These are phyloP conservation scores for Charaxes varanes DNA, from an alignment of 1,140 invertebrate genomes.

Conservation along the genomic window DNA sequence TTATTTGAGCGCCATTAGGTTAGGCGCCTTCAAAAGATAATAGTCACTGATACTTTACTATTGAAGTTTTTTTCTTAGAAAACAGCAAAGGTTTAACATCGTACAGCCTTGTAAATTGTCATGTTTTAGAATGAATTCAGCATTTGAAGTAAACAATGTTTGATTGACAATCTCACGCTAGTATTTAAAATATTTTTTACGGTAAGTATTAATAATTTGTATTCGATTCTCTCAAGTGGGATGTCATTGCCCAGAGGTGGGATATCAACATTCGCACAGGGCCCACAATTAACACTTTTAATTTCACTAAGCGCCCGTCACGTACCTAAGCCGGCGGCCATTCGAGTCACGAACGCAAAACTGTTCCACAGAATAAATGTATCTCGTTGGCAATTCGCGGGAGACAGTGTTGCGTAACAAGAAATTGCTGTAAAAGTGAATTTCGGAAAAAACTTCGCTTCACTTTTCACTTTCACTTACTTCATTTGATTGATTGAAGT, in stretches of 20 bases:
- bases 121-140: too few species aligned
- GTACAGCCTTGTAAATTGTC: too few species aligned
- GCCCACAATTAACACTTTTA: slow-evolving; percentile 12
- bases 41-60: too few species aligned
- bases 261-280: too few species aligned
- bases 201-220: too few species aligned
- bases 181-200: too few species aligned
- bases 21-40: background rate
- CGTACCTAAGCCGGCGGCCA: slow-evolving; percentile 9
- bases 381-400: slow-evolving; percentile 22
- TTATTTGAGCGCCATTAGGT: background rate
- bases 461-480: slow-evolving; percentile 22
- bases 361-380: slow-evolving; percentile 22
- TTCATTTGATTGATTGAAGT: slow-evolving; percentile 5
- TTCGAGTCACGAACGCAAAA: slow-evolving; percentile 17
- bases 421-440: slow-evolving; percentile 18
- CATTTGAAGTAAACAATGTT: too few species aligned
- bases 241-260: too few species aligned
- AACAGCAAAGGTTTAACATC: too few species aligned
- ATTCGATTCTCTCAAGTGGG: too few species aligned
- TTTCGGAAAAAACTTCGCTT: slow-evolving; percentile 22
- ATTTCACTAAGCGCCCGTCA: slow-evolving; percentile 16
- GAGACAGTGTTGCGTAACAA: slow-evolving; percentile 21
- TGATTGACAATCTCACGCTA: too few species aligned
- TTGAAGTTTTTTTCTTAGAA: too few species aligned